Conservation (phyloP, 2,113 vertebrate species). For the Cyphomyrus plagiostoma region DNA sequence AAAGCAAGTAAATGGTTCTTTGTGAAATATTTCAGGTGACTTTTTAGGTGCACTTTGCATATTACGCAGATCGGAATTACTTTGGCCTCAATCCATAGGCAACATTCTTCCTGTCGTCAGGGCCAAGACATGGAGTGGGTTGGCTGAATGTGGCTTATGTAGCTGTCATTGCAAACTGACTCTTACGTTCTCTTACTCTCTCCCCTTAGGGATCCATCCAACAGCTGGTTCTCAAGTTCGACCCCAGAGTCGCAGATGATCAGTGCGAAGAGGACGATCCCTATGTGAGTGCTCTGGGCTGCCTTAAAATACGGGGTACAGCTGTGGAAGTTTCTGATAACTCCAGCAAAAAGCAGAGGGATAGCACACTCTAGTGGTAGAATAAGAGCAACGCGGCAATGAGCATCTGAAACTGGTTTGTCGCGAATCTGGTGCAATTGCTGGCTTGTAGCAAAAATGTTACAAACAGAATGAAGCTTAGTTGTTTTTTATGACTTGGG, state of each 20-base stretch:
- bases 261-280: conserved; percentile 86
- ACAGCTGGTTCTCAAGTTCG: conserved; percentile 74
- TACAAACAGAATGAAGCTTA: neutral
- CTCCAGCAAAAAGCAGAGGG: neutral
- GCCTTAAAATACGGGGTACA: neutral
- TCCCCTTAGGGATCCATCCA: conserved; percentile 81
- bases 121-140: neutral
- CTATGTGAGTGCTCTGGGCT: conserved; percentile 66
- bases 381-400: neutral
- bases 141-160: neutral
- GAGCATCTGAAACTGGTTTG: neutral
- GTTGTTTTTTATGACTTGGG: neutral
- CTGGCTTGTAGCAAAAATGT: conserved; percentile 5
- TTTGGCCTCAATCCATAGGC: neutral
- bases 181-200: conserved; percentile 15
- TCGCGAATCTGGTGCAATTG: neutral
- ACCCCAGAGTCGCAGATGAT: conserved; percentile 70
- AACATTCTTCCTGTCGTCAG: conserved; percentile 11
- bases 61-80: neutral
- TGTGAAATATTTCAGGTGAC: neutral
- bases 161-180: neutral
- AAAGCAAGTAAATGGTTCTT: neutral
- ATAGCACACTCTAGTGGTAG: conserved; percentile 44
- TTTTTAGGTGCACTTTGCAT: neutral
- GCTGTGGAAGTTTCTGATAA: neutral